Evolutionary conservation across 2,113 vertebrate genomes (phyloP).

Genomic region (Noctilio leporinus): DNA sequence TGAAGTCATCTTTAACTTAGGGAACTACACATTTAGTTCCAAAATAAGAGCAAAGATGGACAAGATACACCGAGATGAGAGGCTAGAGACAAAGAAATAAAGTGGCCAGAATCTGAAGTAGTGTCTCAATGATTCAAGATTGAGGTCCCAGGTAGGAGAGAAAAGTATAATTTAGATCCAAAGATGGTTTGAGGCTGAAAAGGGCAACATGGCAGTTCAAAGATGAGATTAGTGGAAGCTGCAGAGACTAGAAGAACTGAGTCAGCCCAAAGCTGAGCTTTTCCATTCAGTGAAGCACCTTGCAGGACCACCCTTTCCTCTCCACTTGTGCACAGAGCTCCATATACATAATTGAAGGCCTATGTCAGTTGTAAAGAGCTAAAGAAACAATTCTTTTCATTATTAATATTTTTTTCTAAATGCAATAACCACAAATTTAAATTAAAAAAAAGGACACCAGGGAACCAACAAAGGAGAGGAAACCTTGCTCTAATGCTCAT

Average conservation of each 20-base stretch:
- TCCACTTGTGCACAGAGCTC: not conserved
- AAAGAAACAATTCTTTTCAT: not conserved
- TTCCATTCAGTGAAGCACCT: not conserved
- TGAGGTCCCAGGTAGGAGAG: not conserved
- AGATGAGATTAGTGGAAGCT: not conserved
- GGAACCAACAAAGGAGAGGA: constrained; percentile 5
- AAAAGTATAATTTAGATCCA: not conserved
- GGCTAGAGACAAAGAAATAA: not conserved
- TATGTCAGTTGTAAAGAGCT: not conserved
- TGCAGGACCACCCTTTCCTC: not conserved
- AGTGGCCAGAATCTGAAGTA: not conserved
- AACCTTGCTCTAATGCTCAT: not conserved
- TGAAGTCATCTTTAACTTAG: not conserved
- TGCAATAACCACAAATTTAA: not conserved
- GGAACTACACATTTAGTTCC: not conserved
- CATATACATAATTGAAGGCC: not conserved
- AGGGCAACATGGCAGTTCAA: not conserved
- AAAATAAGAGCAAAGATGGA: not conserved
- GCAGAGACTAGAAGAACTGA: not conserved
- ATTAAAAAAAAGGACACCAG: not conserved
- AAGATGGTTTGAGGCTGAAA: not conserved
- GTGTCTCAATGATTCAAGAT: not conserved
- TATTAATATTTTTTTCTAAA: not conserved
- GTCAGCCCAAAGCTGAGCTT: not conserved
- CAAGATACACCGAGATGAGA: not conserved